Percentiles rank a stretch among this genome's conserved stretches.
phyloP scores from a whole-genome alignment of 2,888 invertebrate species.

The Cerceris rybyensis region DNA sequence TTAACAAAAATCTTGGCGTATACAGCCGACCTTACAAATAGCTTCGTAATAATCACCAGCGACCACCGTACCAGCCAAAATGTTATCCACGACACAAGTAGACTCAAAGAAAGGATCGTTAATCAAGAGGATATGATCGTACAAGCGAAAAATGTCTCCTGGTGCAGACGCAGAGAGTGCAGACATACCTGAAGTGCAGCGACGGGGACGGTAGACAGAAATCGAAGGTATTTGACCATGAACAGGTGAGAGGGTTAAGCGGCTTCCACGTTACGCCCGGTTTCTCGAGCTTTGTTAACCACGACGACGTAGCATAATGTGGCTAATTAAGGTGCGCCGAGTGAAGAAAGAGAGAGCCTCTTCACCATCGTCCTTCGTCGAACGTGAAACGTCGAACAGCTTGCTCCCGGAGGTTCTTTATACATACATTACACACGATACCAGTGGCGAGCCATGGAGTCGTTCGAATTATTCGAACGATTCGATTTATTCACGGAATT shows the following conservation, averaged over 20 bases:
- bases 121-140: background rate
- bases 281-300: slow-evolving; percentile 35
- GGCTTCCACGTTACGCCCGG: slow-evolving; percentile 40
- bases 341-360: background rate
- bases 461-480: slow-evolving; percentile 20
- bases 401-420: too few species aligned
- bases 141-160: too few species aligned
- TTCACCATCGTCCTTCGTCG: slow-evolving; percentile 17
- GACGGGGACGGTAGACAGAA: slow-evolving; percentile 12
- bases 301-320: slow-evolving; percentile 16
- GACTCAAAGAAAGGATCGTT: background rate
- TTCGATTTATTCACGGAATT: slow-evolving; percentile 21
- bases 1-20: too few species aligned
- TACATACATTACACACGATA: slow-evolving; percentile 3
- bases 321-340: slow-evolving; percentile 36
- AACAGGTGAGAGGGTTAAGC: slow-evolving; percentile 43
- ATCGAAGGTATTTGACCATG: slow-evolving; percentile 39
- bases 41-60: too few species aligned
- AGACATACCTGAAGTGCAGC: slow-evolving; percentile 2
- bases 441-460: background rate
- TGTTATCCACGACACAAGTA: too few species aligned
- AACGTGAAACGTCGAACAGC: slow-evolving; percentile 4
- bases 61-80: too few species aligned
- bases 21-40: too few species aligned
- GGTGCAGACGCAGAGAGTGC: slow-evolving; percentile 8